Percentiles rank a stretch among this genome's conserved stretches.
These are phyloP conservation scores for Regulus satrapa DNA, from an alignment of 2,113 vertebrate genomes.

Conservation along the genomic window DNA sequence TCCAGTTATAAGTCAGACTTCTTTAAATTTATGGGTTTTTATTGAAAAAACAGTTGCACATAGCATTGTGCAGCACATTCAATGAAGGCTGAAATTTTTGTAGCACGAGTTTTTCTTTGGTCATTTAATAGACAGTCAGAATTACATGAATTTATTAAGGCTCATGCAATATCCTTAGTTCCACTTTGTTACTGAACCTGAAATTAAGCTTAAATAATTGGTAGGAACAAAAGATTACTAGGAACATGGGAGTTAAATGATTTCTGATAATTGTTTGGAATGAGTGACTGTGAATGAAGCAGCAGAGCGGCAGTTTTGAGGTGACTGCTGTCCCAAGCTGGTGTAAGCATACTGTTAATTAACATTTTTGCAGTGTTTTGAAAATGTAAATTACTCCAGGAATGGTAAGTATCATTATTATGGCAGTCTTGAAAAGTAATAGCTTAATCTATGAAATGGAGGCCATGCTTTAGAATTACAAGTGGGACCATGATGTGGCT, in stretches of 20 bases:
- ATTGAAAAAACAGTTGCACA: background rate
- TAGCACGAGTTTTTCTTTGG: background rate
- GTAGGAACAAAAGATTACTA: background rate
- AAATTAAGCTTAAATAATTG: background rate
- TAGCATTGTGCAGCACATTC: background rate
- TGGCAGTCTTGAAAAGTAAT: slow-evolving; percentile 15
- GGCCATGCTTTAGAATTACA: background rate
- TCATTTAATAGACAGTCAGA: background rate
- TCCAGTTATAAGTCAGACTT: background rate
- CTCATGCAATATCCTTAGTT: background rate
- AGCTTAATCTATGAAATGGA: slow-evolving; percentile 1
- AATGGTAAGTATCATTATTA: slow-evolving; percentile 26
- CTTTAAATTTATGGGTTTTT: background rate
- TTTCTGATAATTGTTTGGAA: background rate
- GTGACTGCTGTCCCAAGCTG: background rate
- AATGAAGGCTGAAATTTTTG: background rate
- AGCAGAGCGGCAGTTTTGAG: background rate
- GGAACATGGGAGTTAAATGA: background rate
- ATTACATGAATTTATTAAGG: background rate
- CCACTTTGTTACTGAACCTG: background rate
- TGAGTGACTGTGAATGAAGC: background rate
- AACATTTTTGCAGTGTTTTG: slow-evolving; percentile 23
- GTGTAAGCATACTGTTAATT: slow-evolving; percentile 26
- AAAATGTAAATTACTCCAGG: slow-evolving; percentile 25
- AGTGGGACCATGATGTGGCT: background rate